Percentiles rank a stretch among this genome's conserved stretches.
phyloP scores from a whole-genome alignment of 2,797 vertebrate species.

The Coracias cyanogaster region DNA sequence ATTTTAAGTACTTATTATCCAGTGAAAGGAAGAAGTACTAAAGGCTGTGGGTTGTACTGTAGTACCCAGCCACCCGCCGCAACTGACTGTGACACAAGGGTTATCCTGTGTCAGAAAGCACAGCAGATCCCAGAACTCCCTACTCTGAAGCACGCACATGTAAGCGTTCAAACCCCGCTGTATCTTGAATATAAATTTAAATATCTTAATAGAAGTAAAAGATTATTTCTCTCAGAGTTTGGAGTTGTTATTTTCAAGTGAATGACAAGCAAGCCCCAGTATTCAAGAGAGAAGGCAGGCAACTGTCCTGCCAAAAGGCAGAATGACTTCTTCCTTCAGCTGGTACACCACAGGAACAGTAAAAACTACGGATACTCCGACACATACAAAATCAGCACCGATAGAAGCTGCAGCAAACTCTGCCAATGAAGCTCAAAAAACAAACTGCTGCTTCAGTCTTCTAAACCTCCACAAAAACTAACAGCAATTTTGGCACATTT shows the following conservation, averaged over 20 bases:
- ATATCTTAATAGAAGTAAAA: neutral
- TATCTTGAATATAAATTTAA: neutral
- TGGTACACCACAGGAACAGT: neutral
- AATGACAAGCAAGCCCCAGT: neutral
- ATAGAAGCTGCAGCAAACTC: neutral
- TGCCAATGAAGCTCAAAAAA: neutral
- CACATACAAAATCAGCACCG: neutral
- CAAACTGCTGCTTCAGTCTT: neutral
- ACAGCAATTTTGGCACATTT: neutral
- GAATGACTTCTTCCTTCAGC: neutral
- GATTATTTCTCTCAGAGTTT: neutral
- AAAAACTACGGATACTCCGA: neutral
- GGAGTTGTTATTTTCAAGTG: neutral
- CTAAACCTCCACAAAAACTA: neutral
- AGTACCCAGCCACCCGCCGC: neutral
- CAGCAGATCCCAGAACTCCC: neutral
- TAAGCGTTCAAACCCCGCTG: neutral
- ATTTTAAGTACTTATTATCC: neutral
- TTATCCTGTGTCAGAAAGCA: neutral
- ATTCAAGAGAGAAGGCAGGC: neutral
- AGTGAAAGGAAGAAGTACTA: neutral
- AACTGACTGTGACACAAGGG: fast-evolving
- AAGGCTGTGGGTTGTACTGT: neutral
- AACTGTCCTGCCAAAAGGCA: neutral
- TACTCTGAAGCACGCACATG: neutral